These are phyloP conservation scores for Theonella swinhoei DNA, from an alignment of 37 sponge, comb jelly and placozoan species.

Conservation along the genomic window DNA sequence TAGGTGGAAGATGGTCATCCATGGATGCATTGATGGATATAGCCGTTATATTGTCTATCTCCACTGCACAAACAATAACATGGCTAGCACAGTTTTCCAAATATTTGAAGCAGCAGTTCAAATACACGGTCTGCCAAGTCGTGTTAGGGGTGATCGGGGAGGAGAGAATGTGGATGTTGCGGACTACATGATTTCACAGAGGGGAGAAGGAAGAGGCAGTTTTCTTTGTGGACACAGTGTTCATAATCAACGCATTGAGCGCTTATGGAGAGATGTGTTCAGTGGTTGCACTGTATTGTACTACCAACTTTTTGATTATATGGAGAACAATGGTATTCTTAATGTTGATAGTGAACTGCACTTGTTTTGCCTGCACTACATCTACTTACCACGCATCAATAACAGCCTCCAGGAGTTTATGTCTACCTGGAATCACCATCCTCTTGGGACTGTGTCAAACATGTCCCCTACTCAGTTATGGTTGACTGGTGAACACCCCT, in stretches of 20 bases:
- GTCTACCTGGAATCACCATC: conserved; percentile 43
- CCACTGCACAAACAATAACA: conserved; percentile 46
- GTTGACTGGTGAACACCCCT: conserved; percentile 4
- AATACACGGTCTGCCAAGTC: conserved; percentile 60
- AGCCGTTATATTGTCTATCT: conserved; percentile 39
- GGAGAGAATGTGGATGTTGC: conserved; percentile 25
- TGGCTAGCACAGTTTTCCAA: conserved; percentile 50
- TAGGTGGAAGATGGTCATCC: conserved; percentile 53
- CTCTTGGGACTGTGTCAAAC: conserved; percentile 16
- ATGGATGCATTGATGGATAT: conserved; percentile 71
- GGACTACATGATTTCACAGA: not conserved
- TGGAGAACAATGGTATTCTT: conserved; percentile 37
- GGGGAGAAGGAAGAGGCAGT: conserved; percentile 22
- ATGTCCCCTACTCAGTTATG: conserved; percentile 34
- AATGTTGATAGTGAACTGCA: conserved; percentile 32
- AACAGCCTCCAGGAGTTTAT: conserved; percentile 17
- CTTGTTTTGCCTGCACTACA: conserved; percentile 53
- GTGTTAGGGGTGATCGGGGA: conserved; percentile 68
- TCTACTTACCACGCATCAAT: conserved; percentile 53
- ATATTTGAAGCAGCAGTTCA: conserved; percentile 42
- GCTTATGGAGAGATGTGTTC: conserved; percentile 69
- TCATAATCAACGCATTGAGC: conserved; percentile 72
- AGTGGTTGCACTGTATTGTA: conserved; percentile 23
- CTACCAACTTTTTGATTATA: conserved; percentile 39
- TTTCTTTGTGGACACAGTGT: conserved; percentile 49